Base-by-base conservation (phyloP, 2,797 vertebrate genomes). In the Danio aesculapii region DNA sequence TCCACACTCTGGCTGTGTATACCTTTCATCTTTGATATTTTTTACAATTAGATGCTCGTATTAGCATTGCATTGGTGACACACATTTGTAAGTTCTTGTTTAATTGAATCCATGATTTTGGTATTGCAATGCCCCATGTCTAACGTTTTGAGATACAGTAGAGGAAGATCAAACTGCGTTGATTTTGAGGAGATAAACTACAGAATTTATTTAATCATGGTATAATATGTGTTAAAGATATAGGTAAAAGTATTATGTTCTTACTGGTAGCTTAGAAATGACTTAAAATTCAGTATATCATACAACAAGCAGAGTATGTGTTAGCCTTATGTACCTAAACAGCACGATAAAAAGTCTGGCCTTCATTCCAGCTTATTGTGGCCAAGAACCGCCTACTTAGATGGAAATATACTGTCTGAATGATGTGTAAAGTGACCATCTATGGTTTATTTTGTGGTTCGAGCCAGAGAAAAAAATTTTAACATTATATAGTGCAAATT, bases 1-100 rank as follows among this genome's bases (percentile, higher is more conserved):
- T 53, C n/a, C n/a, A n/a, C 5, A 16, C 13, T 21, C 12, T 55
- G 66, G 14, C n/a, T 67, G 64, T 64, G 68, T 75, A 82, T 71
- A 50, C 71, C 53, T 53, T 64, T 62, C 9, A 63, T 14, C 21
- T 75, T 50, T 12, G 49, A 30, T 3, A 30, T 30, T 30, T 30
- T 30, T 30, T 30, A 30, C 3, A 30, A 1, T 30, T 30, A 30
- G 30, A 30, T 30, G 30, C 30, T 30, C 3, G 1, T 30, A 30
- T 30, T 30, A 30, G 3, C 30, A 30, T 30, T 30, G 30, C 30
- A 30, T 30, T 30, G 30, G 30, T 1, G 30, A 30, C 30, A 3
- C 30, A 30, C 30, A 30, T 30, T 30, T 1, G 3, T 30, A 30
- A 30, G 30, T 30, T 30, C 30, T 30, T 30, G 30, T 1, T 1